Base-by-base conservation (phyloP, 1,140 invertebrate genomes). In the Ips nitidus region DNA sequence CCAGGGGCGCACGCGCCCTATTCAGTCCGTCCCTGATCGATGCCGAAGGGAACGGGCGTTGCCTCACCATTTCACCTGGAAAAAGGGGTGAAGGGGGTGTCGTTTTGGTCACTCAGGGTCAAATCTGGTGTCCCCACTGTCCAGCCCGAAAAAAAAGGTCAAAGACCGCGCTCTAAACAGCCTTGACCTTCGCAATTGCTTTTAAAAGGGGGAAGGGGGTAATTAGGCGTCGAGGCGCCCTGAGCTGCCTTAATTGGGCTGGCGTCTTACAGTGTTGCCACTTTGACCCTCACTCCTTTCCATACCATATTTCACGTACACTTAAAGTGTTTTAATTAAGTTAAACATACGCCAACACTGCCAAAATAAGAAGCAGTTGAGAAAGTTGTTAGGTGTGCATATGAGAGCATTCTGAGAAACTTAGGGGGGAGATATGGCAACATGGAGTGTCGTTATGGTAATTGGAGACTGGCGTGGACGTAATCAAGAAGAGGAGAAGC, bases 61-160 rank as follows among this genome's bases (percentile, higher is more conserved):
- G 66, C 66, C 66, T 68, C 58, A 57, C 66, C 39, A 68, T 68
- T 60, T 68, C 57, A 68, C 66, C 66, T 68, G 66, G 45, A 59
- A 52, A 41, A 59, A 36, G 42, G 65, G 45, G 37, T 37, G n/a
- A 58, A 3, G 47, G 41, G 58, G 40, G 50, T n/a, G 4, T 5
- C n/a, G 52, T 47, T 4, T 47, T n/a, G 45, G n/a, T 47, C 4
- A n/a, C 4, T 4, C 45, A n/a, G 36, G 4, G 4, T 47, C 45
- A 47, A 47, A 47, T 47, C 4, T 22, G 22, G 22, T 22, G 22
- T 22, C 22, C 22, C 22, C 22, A 22, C 22, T 22, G 22, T 22
- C 22, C 37, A 52, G 1, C 8, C 37, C 36, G 52, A 55, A 55
- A 6, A 55, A 57, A 41, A 68, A 50, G 66, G 66, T 68, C 66